phyloP scores from a whole-genome alignment of 1,140 invertebrate genomes.

The Elysia chlorotica region DNA sequence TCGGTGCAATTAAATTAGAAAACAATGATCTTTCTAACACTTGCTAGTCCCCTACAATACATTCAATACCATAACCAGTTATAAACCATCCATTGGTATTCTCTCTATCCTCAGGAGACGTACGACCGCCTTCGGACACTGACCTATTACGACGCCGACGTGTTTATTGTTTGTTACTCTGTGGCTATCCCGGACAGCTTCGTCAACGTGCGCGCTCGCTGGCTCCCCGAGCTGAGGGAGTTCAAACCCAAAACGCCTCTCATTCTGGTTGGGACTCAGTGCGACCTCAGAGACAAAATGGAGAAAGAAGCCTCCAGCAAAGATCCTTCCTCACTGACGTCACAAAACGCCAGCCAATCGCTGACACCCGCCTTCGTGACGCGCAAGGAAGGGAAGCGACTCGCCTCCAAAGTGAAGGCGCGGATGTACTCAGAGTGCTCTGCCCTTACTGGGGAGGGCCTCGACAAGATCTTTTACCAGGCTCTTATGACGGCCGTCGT shows the following conservation, averaged over 20 bases:
- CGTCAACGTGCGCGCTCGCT: slow-evolving; percentile 94
- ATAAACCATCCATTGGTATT: too few relatives aligned
- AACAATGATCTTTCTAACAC: too few relatives aligned
- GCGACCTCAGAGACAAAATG: slow-evolving; percentile 32
- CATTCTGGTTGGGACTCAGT: slow-evolving; percentile 73
- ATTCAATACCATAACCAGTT: too few relatives aligned
- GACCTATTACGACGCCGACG: slow-evolving; percentile 97
- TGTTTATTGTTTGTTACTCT: slow-evolving; percentile 99
- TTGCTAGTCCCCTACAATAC: too few relatives aligned
- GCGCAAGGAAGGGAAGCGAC: slow-evolving; percentile 7
- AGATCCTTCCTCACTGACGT: background rate
- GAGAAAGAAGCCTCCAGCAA: background rate
- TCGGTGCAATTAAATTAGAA: too few relatives aligned
- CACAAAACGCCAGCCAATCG: background rate
- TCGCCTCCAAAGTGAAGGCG: background rate
- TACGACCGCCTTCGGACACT: slow-evolving; percentile 91
- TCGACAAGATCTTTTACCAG: slow-evolving; percentile 11
- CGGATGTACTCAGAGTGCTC: slow-evolving; percentile 9
- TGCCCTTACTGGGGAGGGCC: slow-evolving; percentile 3
- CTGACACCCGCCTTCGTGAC: background rate
- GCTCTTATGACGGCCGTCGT: background rate
- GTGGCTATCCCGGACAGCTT: slow-evolving; percentile 97
- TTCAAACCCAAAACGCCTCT: slow-evolving; percentile 82
- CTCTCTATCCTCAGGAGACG: slow-evolving; percentile 74
- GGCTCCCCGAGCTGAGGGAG: slow-evolving; percentile 67